phyloP scores from a whole-genome alignment of 2,888 invertebrate genomes.

The Hirtodrosophila confusa region DNA sequence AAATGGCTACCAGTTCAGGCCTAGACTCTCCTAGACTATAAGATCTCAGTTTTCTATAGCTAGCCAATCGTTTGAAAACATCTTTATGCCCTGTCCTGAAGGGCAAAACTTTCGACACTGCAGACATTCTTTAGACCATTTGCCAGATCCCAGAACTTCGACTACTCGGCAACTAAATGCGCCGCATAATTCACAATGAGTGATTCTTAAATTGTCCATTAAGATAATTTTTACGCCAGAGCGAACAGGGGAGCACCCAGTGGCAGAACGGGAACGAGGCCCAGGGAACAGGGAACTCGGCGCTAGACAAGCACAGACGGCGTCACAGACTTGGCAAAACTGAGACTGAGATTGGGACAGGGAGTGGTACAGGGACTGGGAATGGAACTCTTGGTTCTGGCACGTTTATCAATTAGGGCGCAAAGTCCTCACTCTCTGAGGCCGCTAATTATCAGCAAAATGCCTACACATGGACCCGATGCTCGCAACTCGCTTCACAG shows the following conservation, averaged over 20 bases:
- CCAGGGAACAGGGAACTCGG: conserved; percentile 18
- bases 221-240: conserved; percentile 78
- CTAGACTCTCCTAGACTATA: neutral
- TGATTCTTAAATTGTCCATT: conserved; percentile 82
- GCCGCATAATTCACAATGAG: conserved; percentile 82
- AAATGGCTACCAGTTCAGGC: no score
- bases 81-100: neutral
- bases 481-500: conserved; percentile 9
- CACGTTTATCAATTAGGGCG: conserved; percentile 77
- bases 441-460: conserved; percentile 75
- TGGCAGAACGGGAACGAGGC: neutral
- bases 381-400: conserved; percentile 34
- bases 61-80: neutral
- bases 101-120: conserved; percentile 51
- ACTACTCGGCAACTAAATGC: conserved; percentile 74
- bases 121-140: conserved; percentile 51
- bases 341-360: conserved; percentile 15
- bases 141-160: conserved; percentile 57
- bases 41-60: neutral
- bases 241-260: conserved; percentile 43
- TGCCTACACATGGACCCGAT: conserved; percentile 66
- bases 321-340: conserved; percentile 38
- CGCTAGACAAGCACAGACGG: conserved; percentile 48
- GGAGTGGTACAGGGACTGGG: conserved; percentile 9
- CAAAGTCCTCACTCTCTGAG: conserved; percentile 49